These are phyloP conservation scores for Rhopilema esculentum DNA, from an alignment of 30 jellyfish, hydroid and myxozoan genomes.

Conservation along the genomic window DNA sequence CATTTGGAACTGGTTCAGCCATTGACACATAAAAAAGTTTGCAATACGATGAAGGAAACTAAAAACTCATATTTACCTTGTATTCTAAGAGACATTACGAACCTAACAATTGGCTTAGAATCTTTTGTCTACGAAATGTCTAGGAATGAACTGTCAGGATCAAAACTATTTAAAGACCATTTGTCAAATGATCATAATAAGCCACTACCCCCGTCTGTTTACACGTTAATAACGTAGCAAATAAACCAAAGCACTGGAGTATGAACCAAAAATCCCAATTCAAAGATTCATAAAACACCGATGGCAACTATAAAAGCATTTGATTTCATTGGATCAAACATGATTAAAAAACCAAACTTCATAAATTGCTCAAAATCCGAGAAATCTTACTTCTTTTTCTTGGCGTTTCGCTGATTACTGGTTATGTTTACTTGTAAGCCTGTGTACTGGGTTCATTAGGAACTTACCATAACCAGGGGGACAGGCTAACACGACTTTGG, in stretches of 20 bases:
- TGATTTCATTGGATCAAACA: slow-evolving; percentile 21
- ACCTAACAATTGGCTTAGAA: neutral
- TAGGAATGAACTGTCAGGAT: slow-evolving; percentile 2
- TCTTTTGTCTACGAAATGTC: neutral
- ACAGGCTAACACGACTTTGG: too few relatives aligned
- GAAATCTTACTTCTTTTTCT: neutral
- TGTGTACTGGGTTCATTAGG: neutral
- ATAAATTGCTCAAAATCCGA: slow-evolving; percentile 16
- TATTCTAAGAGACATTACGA: neutral
- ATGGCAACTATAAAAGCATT: slow-evolving; percentile 59
- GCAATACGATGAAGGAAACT: neutral
- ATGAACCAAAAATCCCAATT: slow-evolving; percentile 34
- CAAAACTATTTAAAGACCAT: neutral
- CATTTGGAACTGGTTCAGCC: too few relatives aligned
- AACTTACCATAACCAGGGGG: neutral
- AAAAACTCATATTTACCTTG: neutral
- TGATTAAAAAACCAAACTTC: slow-evolving; percentile 38
- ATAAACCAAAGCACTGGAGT: neutral
- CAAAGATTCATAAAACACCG: slow-evolving; percentile 34
- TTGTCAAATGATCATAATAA: neutral
- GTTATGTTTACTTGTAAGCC: neutral
- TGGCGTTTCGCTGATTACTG: slow-evolving; percentile 5
- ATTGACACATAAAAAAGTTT: too few relatives aligned
- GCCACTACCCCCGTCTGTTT: neutral
- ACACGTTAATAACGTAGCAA: neutral